Evolutionary conservation across 2,888 invertebrate genomes (phyloP).

Genomic region (Acholoe squamosa): DNA sequence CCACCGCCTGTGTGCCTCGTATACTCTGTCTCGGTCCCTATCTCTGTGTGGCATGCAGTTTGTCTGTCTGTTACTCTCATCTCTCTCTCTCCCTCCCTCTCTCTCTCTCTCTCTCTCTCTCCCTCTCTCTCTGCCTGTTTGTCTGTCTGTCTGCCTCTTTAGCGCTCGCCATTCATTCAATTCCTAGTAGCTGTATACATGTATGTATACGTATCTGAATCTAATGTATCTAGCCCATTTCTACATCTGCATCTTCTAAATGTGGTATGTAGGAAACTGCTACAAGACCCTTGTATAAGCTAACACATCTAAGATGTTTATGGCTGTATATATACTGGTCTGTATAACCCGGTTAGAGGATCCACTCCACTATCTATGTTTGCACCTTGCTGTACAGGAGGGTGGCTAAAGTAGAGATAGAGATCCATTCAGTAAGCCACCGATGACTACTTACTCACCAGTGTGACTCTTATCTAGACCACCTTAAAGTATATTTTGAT

Average conservation of each 20-base stretch:
- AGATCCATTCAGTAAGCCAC: neutral
- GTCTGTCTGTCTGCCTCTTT: too few relatives aligned
- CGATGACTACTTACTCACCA: too few relatives aligned
- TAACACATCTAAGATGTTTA: neutral
- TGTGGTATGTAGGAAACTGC: neutral
- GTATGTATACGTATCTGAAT: neutral
- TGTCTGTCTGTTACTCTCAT: too few relatives aligned
- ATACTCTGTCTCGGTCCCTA: too few relatives aligned
- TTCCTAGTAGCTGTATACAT: neutral
- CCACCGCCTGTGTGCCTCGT: too few relatives aligned
- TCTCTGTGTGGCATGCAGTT: too few relatives aligned
- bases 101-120: too few relatives aligned
- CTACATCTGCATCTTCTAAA: neutral
- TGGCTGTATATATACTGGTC: neutral
- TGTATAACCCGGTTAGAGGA: neutral
- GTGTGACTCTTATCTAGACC: neutral
- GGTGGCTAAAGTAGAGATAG: neutral
- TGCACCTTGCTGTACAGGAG: neutral
- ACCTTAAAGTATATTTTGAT: neutral
- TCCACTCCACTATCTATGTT: conserved; percentile 6
- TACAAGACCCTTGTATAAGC: neutral
- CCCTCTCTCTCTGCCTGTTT: too few relatives aligned
- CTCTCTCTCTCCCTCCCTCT: too few relatives aligned
- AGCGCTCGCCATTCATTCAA: too few relatives aligned
- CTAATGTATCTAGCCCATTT: neutral